These are phyloP conservation scores for Oryzias woworae DNA, from an alignment of 2,113 vertebrate species.

Conservation along the genomic window DNA sequence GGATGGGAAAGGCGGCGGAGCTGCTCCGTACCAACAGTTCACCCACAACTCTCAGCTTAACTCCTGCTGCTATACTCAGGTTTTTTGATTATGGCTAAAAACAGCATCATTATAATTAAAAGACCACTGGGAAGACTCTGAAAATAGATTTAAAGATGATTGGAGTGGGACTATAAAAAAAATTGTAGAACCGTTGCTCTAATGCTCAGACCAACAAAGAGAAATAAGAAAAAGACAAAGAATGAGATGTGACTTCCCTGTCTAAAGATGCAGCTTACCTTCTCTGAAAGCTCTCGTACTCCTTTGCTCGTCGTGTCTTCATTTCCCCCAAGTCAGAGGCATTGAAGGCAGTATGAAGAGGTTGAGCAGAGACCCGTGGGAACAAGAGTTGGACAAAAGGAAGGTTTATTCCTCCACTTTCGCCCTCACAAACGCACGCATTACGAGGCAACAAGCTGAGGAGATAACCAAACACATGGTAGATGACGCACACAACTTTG, in stretches of 20 bases:
- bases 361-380: conserved; percentile 71
- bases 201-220: background rate
- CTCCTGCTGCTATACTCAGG: too few species aligned
- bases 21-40: too few species aligned
- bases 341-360: conserved; percentile 79
- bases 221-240: background rate
- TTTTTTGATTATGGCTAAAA: too few species aligned
- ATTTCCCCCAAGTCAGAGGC: conserved; percentile 75
- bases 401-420: conserved; percentile 67
- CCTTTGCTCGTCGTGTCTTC: conserved; percentile 76
- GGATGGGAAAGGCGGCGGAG: too few species aligned
- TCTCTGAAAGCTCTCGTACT: conserved; percentile 80
- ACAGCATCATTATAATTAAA: too few species aligned
- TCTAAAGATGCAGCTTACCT: conserved; percentile 67
- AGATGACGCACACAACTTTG: too few species aligned
- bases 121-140: too few species aligned
- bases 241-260: background rate
- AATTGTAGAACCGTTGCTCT: background rate
- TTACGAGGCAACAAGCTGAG: conserved; percentile 83
- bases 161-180: too few species aligned
- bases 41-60: too few species aligned
- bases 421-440: conserved; percentile 82
- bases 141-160: too few species aligned
- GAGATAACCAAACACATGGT: background rate
- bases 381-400: conserved; percentile 82